Conservation (phyloP, 53 echinoderm and acorn worm genomes). For the Holothuria leucospilota region DNA sequence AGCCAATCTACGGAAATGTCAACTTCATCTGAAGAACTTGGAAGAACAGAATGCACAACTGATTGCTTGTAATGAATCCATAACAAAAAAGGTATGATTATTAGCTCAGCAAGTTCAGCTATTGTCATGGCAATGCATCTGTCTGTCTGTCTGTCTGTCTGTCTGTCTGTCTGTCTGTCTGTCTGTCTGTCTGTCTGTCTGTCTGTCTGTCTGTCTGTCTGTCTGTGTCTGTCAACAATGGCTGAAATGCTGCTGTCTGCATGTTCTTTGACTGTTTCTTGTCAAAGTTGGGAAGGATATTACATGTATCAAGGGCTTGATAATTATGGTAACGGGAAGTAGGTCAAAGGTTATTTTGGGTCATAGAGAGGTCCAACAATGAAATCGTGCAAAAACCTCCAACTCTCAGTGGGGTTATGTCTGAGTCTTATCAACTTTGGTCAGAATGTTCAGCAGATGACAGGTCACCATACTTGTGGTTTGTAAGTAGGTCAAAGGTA, state of each 20-base stretch:
- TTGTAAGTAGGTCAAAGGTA: too few relatives aligned
- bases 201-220: background rate
- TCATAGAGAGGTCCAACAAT: too few relatives aligned
- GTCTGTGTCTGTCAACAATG: background rate
- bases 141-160: background rate
- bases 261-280: too few relatives aligned
- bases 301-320: background rate
- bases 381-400: background rate
- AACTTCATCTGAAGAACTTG: conserved; percentile 67
- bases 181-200: background rate
- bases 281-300: too few relatives aligned
- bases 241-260: too few relatives aligned
- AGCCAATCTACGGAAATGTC: conserved; percentile 80
- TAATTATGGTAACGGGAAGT: too few relatives aligned
- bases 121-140: background rate
- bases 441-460: background rate
- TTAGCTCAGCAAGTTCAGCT: too few relatives aligned
- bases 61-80: conserved; percentile 29
- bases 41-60: conserved; percentile 47
- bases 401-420: background rate
- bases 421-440: background rate
- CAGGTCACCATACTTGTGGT: too few relatives aligned
- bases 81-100: conserved; percentile 64
- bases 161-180: background rate
- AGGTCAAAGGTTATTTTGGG: too few relatives aligned